Evolutionary conservation across 2,888 invertebrate species (phyloP), one percentile per base, ranked within the genome.

Genomic region (Stenotaenia linearis): DNA sequence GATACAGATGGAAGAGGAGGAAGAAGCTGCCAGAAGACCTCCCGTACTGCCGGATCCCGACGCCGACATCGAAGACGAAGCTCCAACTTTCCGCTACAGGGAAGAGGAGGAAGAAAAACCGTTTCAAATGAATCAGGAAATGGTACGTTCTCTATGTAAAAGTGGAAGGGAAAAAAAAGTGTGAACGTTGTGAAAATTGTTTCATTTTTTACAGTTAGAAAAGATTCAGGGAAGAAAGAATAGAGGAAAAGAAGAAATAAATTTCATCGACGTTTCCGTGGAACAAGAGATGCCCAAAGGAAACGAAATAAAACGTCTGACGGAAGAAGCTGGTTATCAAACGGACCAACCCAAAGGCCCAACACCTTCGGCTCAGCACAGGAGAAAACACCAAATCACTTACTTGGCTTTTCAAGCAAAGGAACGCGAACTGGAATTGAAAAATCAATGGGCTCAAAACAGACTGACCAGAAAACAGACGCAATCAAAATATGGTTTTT

Each of bases 401-500:
- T 97, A 96, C 86, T 89, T 98, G 82, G 97, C 97, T 25, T 92
- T 92, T 82, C 91, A 95, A 91, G 98, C 97, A 1, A 97, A 97
- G 86, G 96, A 95, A 81, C 93, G 96, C 87, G 97, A 98, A 86
- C 90, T 94, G 80, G 96, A 97, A 84, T 87, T 98, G 78, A 94
- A 97, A 86, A 96, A 95, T 85, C 93, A 95, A 87, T 98, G 97
- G 97, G 92, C 97, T 6, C 90, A 92, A 83, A 97, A 93, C 86
- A 90, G 93, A 84, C 90, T 92, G 88, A 92, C 92, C 2, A 91
- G 92, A 83, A 90, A 93, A 85, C 93, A 95, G 86, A 95, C 96
- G n/a, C 93, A 96, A 86, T 92, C 94, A 40, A 97, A 97, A 90
- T 97, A 97, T 89, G 97, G 97, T 74, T 97, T 97, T 88, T 97